Evolutionary conservation across 1,140 invertebrate species (phyloP), one percentile per base, ranked within the genome.

Genomic region (Bombus picipes): DNA sequence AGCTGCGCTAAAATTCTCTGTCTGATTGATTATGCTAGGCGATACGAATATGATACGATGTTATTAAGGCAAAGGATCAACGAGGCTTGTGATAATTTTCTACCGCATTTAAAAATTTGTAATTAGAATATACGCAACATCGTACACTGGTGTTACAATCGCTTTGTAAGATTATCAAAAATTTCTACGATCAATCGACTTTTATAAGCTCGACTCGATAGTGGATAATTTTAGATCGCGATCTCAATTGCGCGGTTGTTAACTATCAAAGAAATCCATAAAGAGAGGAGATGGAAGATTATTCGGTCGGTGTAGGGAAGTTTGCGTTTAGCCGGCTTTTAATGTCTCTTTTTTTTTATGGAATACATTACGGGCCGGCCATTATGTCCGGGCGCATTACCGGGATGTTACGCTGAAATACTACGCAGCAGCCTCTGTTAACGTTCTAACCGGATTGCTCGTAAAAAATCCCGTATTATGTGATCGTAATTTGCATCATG

Each of bases 361-460:
- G 74, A 78, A 83, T 68, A 53, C 74, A 71, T 83, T 78, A 77
- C 47, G 28, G 43, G 25, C 15, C 37, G 73, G 65, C 74, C 37
- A 83, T 83, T 83, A 78, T 83, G 74, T 70, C 47, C 66, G 65
- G 65, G 28, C 47, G 47, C 75, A 83, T 77, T 83, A 76, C 41
- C 73, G 73, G 62, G 72, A 76, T 15, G 81, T 68, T 83, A 57
- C 73, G 65, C 22, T 41, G 81, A 53, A 83, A 71, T 77, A 83
- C 75, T 76, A 76, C 74, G 47, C 57, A 28, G 25, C 66, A 59
- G n/a, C 37, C 12, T 47, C 43, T 62, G 53, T 25, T 39, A 68
- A 39, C 81, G 73, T 57, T 68, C 34, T 43, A 65, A 71, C 53
- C 68, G 18, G 76, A 10, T 70, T n/a, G 76, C 57, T 47, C 25